phyloP scores from a whole-genome alignment of 2,888 invertebrate genomes.

The Lathronympha strigana region DNA sequence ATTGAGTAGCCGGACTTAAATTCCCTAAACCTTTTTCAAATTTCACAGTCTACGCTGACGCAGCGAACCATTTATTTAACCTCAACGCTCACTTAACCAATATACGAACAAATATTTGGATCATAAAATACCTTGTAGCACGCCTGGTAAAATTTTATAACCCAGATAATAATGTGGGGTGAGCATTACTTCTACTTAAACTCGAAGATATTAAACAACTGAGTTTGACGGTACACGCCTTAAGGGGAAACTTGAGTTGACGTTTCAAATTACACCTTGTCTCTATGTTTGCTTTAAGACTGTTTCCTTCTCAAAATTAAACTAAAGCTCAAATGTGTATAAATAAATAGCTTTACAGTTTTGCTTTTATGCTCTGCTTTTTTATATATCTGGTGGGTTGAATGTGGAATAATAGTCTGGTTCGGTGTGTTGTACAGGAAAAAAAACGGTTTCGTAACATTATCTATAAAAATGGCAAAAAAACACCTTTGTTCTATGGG shows the following conservation, averaged over 20 bases:
- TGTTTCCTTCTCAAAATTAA: too few species aligned
- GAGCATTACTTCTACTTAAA: constrained; percentile 45
- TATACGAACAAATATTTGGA: constrained; percentile 15
- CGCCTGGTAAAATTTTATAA: constrained; percentile 45
- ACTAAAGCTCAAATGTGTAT: too few species aligned
- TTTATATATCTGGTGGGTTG: too few species aligned
- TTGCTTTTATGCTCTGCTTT: too few species aligned
- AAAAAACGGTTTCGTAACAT: too few species aligned
- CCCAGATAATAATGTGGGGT: constrained; percentile 44
- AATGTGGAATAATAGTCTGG: too few species aligned
- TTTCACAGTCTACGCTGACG: not conserved
- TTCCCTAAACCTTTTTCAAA: not conserved
- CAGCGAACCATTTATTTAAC: constrained; percentile 1
- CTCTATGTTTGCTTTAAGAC: not conserved
- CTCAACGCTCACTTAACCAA: constrained; percentile 15
- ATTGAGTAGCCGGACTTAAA: not conserved
- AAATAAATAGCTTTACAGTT: too few species aligned
- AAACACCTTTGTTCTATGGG: too few species aligned
- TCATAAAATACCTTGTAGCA: constrained; percentile 16
- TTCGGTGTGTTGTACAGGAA: too few species aligned
- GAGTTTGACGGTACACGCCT: constrained; percentile 35
- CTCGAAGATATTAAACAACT: constrained; percentile 44
- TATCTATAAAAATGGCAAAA: too few species aligned
- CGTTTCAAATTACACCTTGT: too few species aligned
- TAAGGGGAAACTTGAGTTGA: not conserved